Evolutionary conservation across 2,888 invertebrate genomes (phyloP), one percentile per base, ranked within the genome.

Genomic region (Lutraria lutraria): DNA sequence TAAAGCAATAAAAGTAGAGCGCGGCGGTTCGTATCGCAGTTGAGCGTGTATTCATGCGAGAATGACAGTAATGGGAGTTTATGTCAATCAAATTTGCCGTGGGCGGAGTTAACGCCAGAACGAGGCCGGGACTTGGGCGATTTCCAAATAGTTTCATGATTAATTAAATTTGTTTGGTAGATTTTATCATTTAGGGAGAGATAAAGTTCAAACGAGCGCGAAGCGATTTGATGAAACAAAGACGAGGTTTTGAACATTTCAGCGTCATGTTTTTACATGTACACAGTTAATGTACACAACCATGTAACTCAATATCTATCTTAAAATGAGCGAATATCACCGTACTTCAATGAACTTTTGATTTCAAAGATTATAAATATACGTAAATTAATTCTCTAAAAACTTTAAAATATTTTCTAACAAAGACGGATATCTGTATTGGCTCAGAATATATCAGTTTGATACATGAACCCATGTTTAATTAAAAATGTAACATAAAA

Each of bases 101-200:
- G 85, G 92, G 92, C 87, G 90, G 89, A 56, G 89, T 84, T 85
- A 54, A 84, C 72, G 56, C 81, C 63, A 86, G 82, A 52, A 83
- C 88, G 89, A 90, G 92, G 89, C 88, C 82, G 52, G 82, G 79
- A 83, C 72, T 90, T 90, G 92, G 92, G 89, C 83, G 81, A 76
- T 68, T 82, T 88, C 92, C 90, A 92, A 92, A 72, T 60, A 52
- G 56, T 63, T 89, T 89, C 87, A 84, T 87, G 89, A 89, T 87
- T 89, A 89, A 89, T 89, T 89, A 89, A 89, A 89, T 89, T 84
- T 85, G 89, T 87, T 87, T 89, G 87, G 85, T 80, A 88, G 87
- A 85, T 88, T 85, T 85, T 88, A 88, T 88, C 88, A 81, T 84
- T 76, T 53, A 21, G 31, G 15, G 81, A 43, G 25, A 79, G 87